Evolutionary conservation across 2,113 vertebrate species (phyloP).

Genomic region (Anolis sagrei): DNA sequence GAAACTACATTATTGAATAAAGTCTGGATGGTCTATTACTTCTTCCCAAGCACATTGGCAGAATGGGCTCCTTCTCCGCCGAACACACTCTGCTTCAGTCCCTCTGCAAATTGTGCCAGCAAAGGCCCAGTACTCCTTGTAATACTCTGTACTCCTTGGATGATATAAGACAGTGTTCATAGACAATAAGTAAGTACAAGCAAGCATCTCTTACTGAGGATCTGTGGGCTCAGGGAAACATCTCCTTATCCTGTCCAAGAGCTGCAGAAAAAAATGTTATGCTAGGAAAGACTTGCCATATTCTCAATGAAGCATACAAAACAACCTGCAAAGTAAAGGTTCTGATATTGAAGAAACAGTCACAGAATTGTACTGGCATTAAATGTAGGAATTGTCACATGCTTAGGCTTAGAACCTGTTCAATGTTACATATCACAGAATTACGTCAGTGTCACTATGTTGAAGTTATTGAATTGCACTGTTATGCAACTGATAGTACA

Average conservation of each 20-base stretch:
- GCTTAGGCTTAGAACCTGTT: not conserved
- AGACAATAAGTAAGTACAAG: not conserved
- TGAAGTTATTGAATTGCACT: too few species aligned
- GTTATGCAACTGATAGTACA: too few species aligned
- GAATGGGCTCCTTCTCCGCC: not conserved
- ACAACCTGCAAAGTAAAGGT: not conserved
- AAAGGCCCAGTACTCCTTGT: not conserved
- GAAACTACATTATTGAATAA: constrained; percentile 60
- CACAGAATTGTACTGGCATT: constrained; percentile 10
- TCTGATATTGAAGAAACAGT: not conserved
- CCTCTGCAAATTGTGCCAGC: not conserved
- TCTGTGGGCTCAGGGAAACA: not conserved
- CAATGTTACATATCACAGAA: too few species aligned
- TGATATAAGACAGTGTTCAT: constrained; percentile 5
- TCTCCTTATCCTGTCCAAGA: not conserved
- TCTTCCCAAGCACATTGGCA: constrained; percentile 41
- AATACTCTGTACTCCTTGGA: not conserved
- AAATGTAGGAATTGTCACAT: not conserved
- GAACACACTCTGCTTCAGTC: not conserved
- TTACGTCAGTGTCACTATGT: too few species aligned
- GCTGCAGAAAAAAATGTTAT: not conserved
- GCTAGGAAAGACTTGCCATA: not conserved
- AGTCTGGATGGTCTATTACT: constrained; percentile 57
- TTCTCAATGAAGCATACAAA: constrained; percentile 1
- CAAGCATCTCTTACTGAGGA: not conserved